These are phyloP conservation scores for Octonoba sinensis DNA, from an alignment of 2,888 invertebrate species.

Conservation along the genomic window DNA sequence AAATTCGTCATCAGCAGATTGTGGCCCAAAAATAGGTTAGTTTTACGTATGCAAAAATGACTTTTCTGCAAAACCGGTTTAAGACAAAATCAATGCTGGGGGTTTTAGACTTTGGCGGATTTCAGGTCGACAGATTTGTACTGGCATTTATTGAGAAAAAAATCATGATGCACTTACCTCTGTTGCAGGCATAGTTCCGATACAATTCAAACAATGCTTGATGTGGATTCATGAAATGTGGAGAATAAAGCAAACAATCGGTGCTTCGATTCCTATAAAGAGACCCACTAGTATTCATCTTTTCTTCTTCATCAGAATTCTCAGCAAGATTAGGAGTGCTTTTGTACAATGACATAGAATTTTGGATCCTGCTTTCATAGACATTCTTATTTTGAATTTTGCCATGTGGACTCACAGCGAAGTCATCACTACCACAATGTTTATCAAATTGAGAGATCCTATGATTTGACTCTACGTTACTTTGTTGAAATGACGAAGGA, in stretches of 20 bases:
- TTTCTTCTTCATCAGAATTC: slow-evolving; percentile 50
- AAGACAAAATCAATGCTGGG: no score
- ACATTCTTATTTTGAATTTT: slow-evolving; percentile 20
- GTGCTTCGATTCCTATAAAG: slow-evolving; percentile 36
- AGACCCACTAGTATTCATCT: background rate
- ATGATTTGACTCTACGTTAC: background rate
- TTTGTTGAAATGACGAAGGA: slow-evolving; percentile 1
- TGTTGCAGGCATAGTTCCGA: slow-evolving; percentile 31
- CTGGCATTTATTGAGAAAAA: background rate
- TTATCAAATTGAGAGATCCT: background rate
- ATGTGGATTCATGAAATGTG: slow-evolving; percentile 46
- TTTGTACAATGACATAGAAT: slow-evolving; percentile 35
- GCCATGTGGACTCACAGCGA: slow-evolving; percentile 9
- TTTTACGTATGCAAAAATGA: no score
- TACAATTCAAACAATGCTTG: slow-evolving; percentile 46
- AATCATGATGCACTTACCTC: slow-evolving; percentile 18
- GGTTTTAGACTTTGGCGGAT: no score
- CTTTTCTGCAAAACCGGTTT: no score
- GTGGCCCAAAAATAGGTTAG: no score
- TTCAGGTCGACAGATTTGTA: no score
- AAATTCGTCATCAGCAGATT: no score
- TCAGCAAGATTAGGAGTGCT: slow-evolving; percentile 56
- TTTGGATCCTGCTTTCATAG: slow-evolving; percentile 1
- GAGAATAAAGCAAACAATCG: slow-evolving; percentile 36
- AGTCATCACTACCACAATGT: background rate